Percentiles rank a stretch among this genome's conserved stretches.
Evolutionary conservation across 2,113 vertebrate genomes (phyloP).

Genomic region (pig (Sus scrofa)): T2T-Sscrofa CM000821.6:51022001-51022500

Average conservation of each 20-base stretch:
- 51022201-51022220: not conserved
- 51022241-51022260: not conserved
- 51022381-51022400: not conserved
- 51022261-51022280: not conserved
- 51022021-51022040: conserved; percentile 16
- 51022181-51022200: not conserved
- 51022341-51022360: not conserved
- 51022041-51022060: not conserved
- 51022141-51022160: not conserved
- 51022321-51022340: not conserved
- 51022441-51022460: not conserved
- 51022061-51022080: not conserved
- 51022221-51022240: not conserved
- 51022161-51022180: not conserved
- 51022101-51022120: not conserved
- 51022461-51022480: not conserved
- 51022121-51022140: not conserved
- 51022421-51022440: conserved; percentile 16
- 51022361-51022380: not conserved
- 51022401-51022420: not conserved
- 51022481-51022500: not conserved
- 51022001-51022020: not conserved
- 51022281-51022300: not conserved
- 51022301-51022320: not conserved
- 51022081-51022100: not conserved